Evolutionary conservation across 2,113 vertebrate genomes (phyloP).

Genomic region (Larimichthys polyactis): DNA sequence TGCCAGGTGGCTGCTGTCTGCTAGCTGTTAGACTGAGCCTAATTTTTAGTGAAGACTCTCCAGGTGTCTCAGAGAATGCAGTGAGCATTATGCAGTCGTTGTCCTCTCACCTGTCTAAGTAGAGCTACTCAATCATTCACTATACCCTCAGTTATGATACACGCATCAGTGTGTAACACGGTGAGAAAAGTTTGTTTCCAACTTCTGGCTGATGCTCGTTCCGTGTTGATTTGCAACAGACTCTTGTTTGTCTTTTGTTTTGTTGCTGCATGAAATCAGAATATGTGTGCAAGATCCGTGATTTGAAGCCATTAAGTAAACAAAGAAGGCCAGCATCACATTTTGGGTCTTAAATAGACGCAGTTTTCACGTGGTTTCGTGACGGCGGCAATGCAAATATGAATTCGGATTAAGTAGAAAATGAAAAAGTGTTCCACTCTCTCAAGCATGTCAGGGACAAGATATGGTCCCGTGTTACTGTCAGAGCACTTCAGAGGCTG

Average conservation of each 20-base stretch:
- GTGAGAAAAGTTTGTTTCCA: slow-evolving; percentile 11
- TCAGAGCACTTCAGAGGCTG: slow-evolving; percentile 18
- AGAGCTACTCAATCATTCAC: slow-evolving; percentile 22
- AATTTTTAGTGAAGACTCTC: slow-evolving; percentile 40
- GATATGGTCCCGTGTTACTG: slow-evolving; percentile 11
- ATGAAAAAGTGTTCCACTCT: slow-evolving; percentile 43
- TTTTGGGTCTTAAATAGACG: slow-evolving; percentile 23
- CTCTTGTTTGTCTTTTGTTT: background rate
- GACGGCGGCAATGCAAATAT: slow-evolving; percentile 42
- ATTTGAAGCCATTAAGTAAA: background rate
- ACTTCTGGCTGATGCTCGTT: background rate
- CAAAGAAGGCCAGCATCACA: background rate
- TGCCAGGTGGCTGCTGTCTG: slow-evolving; percentile 55
- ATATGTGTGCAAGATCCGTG: slow-evolving; percentile 14
- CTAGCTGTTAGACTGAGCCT: slow-evolving; percentile 28
- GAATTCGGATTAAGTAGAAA: slow-evolving; percentile 31
- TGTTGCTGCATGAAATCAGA: slow-evolving; percentile 21
- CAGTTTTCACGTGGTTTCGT: slow-evolving; percentile 31
- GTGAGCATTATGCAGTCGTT: slow-evolving; percentile 1
- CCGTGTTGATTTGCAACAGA: background rate
- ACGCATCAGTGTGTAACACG: background rate
- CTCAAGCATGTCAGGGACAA: slow-evolving; percentile 33
- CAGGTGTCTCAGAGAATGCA: slow-evolving; percentile 34
- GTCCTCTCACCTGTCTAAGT: slow-evolving; percentile 34
- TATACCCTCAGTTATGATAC: slow-evolving; percentile 5